These are phyloP conservation scores for Malacosoma neustria DNA, from an alignment of 2,888 invertebrate genomes.

Conservation along the genomic window DNA sequence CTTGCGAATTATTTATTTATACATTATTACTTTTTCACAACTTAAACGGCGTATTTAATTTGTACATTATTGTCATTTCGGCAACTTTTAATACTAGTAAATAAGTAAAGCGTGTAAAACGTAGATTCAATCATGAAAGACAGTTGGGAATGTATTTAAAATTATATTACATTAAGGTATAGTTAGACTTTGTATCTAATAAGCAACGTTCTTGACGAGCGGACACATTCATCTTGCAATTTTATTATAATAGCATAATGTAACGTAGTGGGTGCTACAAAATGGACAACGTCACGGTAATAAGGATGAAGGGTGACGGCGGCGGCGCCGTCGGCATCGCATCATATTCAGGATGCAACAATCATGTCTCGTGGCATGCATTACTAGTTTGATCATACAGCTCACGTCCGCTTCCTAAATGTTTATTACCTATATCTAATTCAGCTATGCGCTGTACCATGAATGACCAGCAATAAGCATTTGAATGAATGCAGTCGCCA, in stretches of 20 bases:
- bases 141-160: too few relatives aligned
- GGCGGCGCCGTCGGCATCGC: conserved; percentile 33
- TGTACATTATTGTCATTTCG: too few relatives aligned
- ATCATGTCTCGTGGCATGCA: conserved; percentile 33
- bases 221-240: conserved; percentile 1
- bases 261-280: background rate
- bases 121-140: too few relatives aligned
- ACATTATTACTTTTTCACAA: too few relatives aligned
- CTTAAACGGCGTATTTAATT: too few relatives aligned
- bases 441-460: background rate
- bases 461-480: background rate
- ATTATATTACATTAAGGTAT: too few relatives aligned
- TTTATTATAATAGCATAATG: background rate
- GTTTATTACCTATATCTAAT: background rate
- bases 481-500: background rate
- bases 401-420: conserved; percentile 13
- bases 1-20: too few relatives aligned
- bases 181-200: too few relatives aligned
- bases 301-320: conserved; percentile 64
- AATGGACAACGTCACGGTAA: conserved; percentile 33
- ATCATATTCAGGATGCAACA: conserved; percentile 52
- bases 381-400: conserved; percentile 16
- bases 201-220: background rate
- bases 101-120: too few relatives aligned
- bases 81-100: too few relatives aligned